Base-by-base conservation (phyloP, 2,797 vertebrate genomes). In the Chaetodon trifasciatus region DNA sequence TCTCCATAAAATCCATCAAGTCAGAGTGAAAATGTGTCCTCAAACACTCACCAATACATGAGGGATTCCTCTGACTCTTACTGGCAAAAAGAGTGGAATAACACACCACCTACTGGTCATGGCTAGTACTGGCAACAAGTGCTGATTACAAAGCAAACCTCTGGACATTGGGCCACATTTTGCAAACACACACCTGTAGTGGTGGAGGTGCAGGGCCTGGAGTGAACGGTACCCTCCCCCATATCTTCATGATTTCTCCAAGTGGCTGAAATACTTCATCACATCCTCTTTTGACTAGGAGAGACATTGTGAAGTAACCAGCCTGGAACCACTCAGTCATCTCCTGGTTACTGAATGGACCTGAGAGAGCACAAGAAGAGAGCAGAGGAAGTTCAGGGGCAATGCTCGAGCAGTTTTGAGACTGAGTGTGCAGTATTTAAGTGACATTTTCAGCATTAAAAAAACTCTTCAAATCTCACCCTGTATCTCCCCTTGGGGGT, bases 271-370 rank as follows among this genome's bases (percentile, higher is more conserved):
- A 99, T 68, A 96, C 96, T 88, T 99, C 98, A 8, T 99, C 98
- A 78, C 98, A 99, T 16, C 97, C 98, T 96, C 98, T 96, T 93
- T 99, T 99, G 77, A 99, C 97, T 86, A 99, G 90, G 39, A 99
- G 94, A 0, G 97, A 98, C 97, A 99, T 97, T 2, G 98, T 98
- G 89, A 99, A 99, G 88, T 99, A 99, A 28, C 98, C 98, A 8
- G 98, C 98, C 93, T 99, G 98, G 92, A 99, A 99, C 98, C 98
- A 99, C 87, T 99, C 98, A 0, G 97, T 92, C 98, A 99, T 99
- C 93, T 99, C 98, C 66, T 96, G 97, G 93, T 99, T 99, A 91
- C 94, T 97, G 93, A 99, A 99, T 0, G 98, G 98, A 95, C 98
- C 98, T 99, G 89, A 63, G 42, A 74, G 23, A 83, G 44, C 39